A percentile compares a stretch with the other conserved stretches of the same genome.
These are phyloP conservation scores for Lycodopsis pacificus DNA, from an alignment of 2,797 vertebrate species.

Conservation along the genomic window DNA sequence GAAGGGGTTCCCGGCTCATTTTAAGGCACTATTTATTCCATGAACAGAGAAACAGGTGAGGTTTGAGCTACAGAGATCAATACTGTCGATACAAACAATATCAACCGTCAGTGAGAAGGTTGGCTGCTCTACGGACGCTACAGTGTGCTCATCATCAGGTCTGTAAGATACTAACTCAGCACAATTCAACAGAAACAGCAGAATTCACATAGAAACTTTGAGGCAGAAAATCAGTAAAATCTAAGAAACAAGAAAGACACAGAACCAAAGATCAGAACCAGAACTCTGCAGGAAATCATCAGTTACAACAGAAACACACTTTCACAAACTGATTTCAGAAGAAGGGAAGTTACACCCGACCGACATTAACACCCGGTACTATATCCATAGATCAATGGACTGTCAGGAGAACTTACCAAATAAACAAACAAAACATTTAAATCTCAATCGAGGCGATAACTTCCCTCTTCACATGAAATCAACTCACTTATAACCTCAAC, in stretches of 20 bases:
- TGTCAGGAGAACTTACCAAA: too few species aligned
- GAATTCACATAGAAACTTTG: neutral
- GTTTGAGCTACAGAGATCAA: constrained; percentile 22
- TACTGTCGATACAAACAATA: constrained; percentile 3
- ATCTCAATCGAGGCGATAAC: neutral
- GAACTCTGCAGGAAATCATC: neutral
- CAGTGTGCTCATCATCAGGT: constrained; percentile 35
- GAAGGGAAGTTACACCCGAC: neutral
- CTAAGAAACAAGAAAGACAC: neutral
- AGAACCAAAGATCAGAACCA: neutral
- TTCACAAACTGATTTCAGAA: neutral
- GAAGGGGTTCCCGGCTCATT: constrained; percentile 29
- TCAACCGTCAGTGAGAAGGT: neutral
- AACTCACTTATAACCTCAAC: neutral
- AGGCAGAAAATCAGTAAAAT: neutral
- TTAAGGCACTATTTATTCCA: constrained; percentile 81
- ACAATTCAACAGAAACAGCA: neutral
- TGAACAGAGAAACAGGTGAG: constrained; percentile 47
- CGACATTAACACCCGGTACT: too few species aligned
- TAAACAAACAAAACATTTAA: too few species aligned
- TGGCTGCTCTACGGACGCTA: constrained; percentile 17
- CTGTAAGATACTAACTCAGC: neutral
- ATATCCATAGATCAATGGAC: neutral
- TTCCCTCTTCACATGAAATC: constrained; percentile 6
- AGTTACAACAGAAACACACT: constrained; percentile 2